Percentiles rank a stretch among this genome's conserved stretches.
These are phyloP conservation scores for Kryptolebias marmoratus DNA, from an alignment of 2,113 vertebrate genomes.

Conservation along the genomic window DNA sequence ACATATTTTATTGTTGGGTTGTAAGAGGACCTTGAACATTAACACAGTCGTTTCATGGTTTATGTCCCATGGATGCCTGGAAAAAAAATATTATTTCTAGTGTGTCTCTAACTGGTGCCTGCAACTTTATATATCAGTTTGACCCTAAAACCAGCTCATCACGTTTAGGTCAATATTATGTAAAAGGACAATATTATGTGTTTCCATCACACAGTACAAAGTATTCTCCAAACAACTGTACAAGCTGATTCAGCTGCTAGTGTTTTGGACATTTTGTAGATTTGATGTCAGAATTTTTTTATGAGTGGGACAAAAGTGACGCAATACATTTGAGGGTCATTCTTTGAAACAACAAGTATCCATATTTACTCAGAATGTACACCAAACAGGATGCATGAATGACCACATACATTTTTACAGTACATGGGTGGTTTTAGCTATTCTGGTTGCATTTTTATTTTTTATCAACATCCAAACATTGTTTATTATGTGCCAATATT, in stretches of 20 bases:
- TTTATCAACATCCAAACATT: no score
- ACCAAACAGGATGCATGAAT: neutral
- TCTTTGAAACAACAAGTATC: constrained; percentile 10
- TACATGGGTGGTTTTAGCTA: no score
- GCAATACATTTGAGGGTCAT: constrained; percentile 30
- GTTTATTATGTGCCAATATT: no score
- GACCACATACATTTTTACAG: no score
- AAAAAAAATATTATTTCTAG: neutral
- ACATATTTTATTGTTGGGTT: no score
- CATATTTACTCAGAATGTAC: neutral
- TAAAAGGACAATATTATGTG: constrained; percentile 7
- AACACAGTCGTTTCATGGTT: neutral
- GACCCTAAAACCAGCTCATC: neutral
- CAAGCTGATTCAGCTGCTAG: constrained; percentile 10
- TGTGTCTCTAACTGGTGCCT: neutral
- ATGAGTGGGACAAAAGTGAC: constrained; percentile 16
- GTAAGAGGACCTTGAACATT: neutral
- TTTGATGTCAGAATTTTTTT: constrained; percentile 38
- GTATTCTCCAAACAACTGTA: constrained; percentile 24
- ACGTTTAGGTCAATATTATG: neutral
- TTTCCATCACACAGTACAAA: constrained; percentile 4
- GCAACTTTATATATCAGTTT: neutral
- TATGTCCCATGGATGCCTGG: neutral
- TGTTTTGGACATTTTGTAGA: neutral
- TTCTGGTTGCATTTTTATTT: no score